These are phyloP conservation scores for Apteryx mantelli DNA, from an alignment of 2,113 vertebrate species.

Conservation along the genomic window DNA sequence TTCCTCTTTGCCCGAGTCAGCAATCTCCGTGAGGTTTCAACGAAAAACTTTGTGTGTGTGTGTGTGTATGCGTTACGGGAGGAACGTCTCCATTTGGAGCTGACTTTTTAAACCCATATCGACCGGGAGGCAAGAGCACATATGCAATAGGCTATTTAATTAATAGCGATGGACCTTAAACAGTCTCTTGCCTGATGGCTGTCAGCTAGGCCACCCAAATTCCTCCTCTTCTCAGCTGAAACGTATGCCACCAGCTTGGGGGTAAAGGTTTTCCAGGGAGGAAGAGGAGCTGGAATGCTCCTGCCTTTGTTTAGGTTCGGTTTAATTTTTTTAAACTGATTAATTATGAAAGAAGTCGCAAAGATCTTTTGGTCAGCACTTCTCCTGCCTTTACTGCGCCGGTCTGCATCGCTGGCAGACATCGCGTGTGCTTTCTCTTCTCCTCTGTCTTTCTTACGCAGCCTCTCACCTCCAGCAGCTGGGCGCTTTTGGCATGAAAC, in stretches of 20 bases:
- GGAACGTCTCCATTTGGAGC: background rate
- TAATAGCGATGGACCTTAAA: background rate
- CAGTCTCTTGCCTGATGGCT: background rate
- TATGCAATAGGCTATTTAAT: too few species aligned
- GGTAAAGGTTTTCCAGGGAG: fast-evolving
- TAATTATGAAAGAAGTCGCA: background rate
- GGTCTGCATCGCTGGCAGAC: background rate
- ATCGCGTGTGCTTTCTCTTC: background rate
- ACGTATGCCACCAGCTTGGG: background rate
- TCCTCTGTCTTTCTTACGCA: too few species aligned
- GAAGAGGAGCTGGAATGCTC: background rate
- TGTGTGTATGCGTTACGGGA: fast-evolving
- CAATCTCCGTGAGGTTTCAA: fast-evolving
- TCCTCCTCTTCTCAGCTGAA: background rate
- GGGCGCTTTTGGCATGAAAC: background rate
- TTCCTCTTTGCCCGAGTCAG: background rate
- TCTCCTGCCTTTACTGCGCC: background rate
- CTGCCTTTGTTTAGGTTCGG: background rate
- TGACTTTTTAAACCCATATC: background rate
- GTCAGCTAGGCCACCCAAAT: background rate
- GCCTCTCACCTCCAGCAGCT: background rate
- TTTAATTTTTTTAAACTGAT: background rate
- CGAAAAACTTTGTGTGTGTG: fast-evolving
- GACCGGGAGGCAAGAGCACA: fast-evolving
- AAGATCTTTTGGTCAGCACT: background rate